phyloP scores from a whole-genome alignment of 1,140 invertebrate genomes.

The Pomacea maculata region DNA sequence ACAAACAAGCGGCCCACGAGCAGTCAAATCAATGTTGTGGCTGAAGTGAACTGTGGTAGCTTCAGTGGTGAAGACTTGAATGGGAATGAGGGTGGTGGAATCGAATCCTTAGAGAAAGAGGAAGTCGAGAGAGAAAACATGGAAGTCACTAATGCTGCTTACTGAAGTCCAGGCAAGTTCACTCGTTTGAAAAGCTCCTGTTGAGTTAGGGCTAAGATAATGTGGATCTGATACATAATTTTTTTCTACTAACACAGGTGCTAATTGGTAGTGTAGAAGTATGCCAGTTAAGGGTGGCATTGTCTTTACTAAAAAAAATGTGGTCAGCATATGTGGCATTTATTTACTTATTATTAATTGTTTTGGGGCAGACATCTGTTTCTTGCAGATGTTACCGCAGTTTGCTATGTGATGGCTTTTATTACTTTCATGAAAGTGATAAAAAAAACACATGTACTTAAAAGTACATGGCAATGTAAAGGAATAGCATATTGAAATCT shows the following conservation, averaged over 20 bases:
- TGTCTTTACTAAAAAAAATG: not conserved
- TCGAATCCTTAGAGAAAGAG: not conserved
- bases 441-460: not conserved
- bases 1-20: slow-evolving; percentile 34
- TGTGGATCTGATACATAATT: not conserved
- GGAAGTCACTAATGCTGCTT: not conserved
- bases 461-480: not conserved
- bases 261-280: too few relatives aligned
- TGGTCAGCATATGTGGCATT: too few relatives aligned
- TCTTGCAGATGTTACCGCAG: too few relatives aligned
- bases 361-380: too few relatives aligned
- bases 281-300: not conserved
- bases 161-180: not conserved
- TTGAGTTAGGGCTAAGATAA: not conserved
- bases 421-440: not conserved
- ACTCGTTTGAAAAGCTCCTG: not conserved
- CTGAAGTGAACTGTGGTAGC: slow-evolving; percentile 40
- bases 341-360: too few relatives aligned
- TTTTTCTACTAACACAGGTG: too few relatives aligned
- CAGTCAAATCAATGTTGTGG: slow-evolving; percentile 45
- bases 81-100: not conserved
- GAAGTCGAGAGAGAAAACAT: not conserved
- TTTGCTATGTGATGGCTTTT: too few relatives aligned
- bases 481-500: too few relatives aligned
- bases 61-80: not conserved